phyloP scores from a whole-genome alignment of 2,888 invertebrate species.

The Coelogynopora nodosa region DNA sequence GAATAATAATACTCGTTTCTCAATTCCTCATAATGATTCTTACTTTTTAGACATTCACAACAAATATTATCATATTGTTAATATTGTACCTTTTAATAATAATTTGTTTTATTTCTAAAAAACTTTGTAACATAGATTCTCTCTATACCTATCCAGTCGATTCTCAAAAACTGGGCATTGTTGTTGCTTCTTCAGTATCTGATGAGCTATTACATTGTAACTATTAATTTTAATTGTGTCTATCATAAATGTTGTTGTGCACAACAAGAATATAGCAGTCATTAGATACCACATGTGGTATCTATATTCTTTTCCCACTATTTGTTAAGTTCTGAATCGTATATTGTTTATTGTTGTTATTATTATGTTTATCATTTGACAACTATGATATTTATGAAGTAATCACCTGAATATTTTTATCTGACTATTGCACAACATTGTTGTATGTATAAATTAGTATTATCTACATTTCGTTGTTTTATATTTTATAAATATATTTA shows the following conservation, averaged over 20 bases:
- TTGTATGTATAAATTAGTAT: neutral
- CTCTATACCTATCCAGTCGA: neutral
- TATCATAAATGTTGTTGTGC: neutral
- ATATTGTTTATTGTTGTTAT: neutral
- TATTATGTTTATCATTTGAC: neutral
- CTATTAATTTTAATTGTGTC: neutral
- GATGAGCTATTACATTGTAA: neutral
- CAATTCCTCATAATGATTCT: neutral
- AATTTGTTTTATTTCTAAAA: neutral
- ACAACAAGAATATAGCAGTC: too few relatives aligned
- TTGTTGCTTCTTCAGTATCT: neutral
- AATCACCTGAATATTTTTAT: too few relatives aligned
- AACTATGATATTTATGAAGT: neutral
- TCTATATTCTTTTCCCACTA: neutral
- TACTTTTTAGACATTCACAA: neutral
- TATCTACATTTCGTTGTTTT: neutral
- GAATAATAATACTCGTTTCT: neutral
- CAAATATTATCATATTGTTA: neutral
- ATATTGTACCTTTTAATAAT: neutral
- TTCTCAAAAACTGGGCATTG: neutral
- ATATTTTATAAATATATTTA: too few relatives aligned
- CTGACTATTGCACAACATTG: neutral
- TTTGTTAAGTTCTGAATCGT: neutral
- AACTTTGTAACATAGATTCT: neutral
- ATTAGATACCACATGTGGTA: too few relatives aligned